phyloP scores from a whole-genome alignment of 2,888 invertebrate genomes.

The Microplitis deprimator region DNA sequence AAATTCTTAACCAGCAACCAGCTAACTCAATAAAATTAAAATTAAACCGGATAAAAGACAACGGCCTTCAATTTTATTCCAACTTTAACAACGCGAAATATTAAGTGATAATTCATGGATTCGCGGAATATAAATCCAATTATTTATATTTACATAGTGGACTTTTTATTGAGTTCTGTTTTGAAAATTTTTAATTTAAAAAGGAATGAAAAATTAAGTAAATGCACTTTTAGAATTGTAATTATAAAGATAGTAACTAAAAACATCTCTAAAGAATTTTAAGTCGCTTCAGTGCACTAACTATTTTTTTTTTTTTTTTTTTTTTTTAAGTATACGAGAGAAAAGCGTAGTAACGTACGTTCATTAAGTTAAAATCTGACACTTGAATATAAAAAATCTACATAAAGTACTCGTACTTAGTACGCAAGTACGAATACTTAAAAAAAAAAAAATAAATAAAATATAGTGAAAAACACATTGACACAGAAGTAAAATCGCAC shows the following conservation, averaged over 20 bases:
- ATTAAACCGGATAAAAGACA: too few relatives aligned
- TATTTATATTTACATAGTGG: too few relatives aligned
- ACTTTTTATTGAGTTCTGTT: too few relatives aligned
- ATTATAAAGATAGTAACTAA: slow-evolving; percentile 47
- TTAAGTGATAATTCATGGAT: too few relatives aligned
- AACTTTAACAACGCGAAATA: too few relatives aligned
- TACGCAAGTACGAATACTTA: too few relatives aligned
- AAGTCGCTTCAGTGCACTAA: background rate
- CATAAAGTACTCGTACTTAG: background rate
- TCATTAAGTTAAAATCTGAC: background rate
- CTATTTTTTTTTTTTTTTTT: background rate
- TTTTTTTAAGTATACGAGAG: background rate
- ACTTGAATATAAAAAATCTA: background rate
- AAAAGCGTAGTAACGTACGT: background rate
- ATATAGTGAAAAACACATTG: background rate
- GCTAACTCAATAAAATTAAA: too few relatives aligned
- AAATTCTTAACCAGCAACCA: background rate
- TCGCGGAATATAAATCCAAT: too few relatives aligned
- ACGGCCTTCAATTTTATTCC: too few relatives aligned
- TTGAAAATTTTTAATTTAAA: too few relatives aligned
- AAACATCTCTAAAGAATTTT: too few relatives aligned
- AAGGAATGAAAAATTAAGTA: too few relatives aligned
- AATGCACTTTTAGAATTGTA: slow-evolving; percentile 47
- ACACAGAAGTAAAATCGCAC: slow-evolving; percentile 21
- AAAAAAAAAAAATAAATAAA: slow-evolving; percentile 19